These are phyloP conservation scores for Pinctada fucata DNA, from an alignment of 2,888 invertebrate genomes.

Conservation along the genomic window DNA sequence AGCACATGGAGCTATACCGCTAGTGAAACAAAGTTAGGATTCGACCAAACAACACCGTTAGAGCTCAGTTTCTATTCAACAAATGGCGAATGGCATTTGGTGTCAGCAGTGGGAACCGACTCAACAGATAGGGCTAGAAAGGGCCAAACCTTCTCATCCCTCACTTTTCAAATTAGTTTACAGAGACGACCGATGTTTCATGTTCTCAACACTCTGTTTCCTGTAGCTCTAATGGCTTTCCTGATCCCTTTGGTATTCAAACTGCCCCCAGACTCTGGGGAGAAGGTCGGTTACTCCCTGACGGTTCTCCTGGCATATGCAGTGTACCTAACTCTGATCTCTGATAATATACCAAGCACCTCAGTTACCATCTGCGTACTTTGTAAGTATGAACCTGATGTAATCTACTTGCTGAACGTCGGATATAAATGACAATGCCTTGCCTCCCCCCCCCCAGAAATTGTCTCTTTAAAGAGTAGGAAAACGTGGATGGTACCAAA, in stretches of 20 bases:
- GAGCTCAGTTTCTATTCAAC: conserved; percentile 17
- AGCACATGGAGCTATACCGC: conserved; percentile 48
- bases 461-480: too few relatives aligned
- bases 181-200: conserved; percentile 19
- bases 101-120: conserved; percentile 20
- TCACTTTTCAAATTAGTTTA: background rate
- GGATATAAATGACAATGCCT: background rate
- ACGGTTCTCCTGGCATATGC: too few relatives aligned
- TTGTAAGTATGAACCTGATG: conserved; percentile 19
- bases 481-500: too few relatives aligned
- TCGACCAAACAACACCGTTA: background rate
- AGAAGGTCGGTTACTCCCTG: too few relatives aligned
- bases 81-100: conserved; percentile 50
- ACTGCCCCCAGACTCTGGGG: conserved; percentile 5
- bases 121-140: conserved; percentile 17
- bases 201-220: conserved; percentile 22
- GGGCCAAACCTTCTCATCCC: conserved; percentile 13
- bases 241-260: conserved; percentile 25
- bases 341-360: background rate
- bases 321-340: too few relatives aligned
- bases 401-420: background rate
- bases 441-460: background rate
- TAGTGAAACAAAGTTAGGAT: conserved; percentile 29
- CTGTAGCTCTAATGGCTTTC: conserved; percentile 19
- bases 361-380: conserved; percentile 16